A percentile compares a stretch with the other conserved stretches of the same genome.
These are phyloP conservation scores for Oxygymnocypris stewartii DNA, from an alignment of 2,113 vertebrate species.

Conservation along the genomic window DNA sequence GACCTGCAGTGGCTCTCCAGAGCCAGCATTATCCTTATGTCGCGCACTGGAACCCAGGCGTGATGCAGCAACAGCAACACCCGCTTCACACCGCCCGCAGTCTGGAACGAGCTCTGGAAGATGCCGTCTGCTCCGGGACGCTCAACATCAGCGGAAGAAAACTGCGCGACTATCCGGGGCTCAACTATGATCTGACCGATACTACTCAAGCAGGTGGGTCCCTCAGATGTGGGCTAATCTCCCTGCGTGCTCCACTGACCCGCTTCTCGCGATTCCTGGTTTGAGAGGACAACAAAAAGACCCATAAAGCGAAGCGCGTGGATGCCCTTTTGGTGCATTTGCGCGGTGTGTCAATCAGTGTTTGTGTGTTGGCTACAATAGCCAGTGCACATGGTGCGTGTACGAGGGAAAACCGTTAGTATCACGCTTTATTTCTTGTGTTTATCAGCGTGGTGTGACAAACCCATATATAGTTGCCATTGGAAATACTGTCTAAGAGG, in stretches of 20 bases:
- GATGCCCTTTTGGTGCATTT: not conserved
- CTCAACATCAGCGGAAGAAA: slow-evolving; percentile 95
- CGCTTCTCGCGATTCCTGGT: not conserved
- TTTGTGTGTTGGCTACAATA: slow-evolving; percentile 35
- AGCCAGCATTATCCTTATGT: slow-evolving; percentile 78
- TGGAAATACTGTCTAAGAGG: not conserved
- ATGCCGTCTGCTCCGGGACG: slow-evolving; percentile 88
- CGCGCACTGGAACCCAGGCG: slow-evolving; percentile 84
- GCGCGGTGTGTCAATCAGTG: not conserved
- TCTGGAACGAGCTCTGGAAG: slow-evolving; percentile 92
- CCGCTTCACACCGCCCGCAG: slow-evolving; percentile 83
- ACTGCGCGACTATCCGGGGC: slow-evolving; percentile 90
- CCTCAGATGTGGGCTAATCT: slow-evolving; percentile 27
- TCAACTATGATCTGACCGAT: slow-evolving; percentile 90
- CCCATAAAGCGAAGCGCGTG: not conserved
- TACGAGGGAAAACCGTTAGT: slow-evolving; percentile 24
- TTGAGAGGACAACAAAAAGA: not conserved
- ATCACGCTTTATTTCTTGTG: not conserved
- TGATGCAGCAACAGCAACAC: slow-evolving; percentile 78
- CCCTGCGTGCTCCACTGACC: slow-evolving; percentile 30
- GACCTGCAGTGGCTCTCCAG: slow-evolving; percentile 71
- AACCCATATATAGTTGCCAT: not conserved
- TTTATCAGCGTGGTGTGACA: not conserved
- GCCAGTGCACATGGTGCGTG: slow-evolving; percentile 22
- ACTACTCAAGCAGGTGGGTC: slow-evolving; percentile 92